phyloP scores from a whole-genome alignment of 2,888 invertebrate species.

The Nephrotoma appendiculata region DNA sequence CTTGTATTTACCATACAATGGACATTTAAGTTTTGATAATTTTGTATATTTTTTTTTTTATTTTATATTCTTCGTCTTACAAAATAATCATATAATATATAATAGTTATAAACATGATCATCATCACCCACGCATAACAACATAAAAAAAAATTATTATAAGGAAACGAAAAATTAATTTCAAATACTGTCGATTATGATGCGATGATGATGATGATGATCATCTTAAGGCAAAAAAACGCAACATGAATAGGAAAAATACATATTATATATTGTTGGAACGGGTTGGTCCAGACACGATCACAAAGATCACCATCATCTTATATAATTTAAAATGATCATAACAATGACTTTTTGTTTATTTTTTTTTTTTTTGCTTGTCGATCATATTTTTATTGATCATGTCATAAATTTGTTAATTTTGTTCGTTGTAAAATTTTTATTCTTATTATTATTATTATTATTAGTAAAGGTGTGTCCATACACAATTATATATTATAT shows the following conservation, averaged over 20 bases:
- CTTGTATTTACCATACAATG: neutral
- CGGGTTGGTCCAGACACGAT: neutral
- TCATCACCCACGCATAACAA: neutral
- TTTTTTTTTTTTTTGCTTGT: neutral
- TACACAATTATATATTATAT: neutral
- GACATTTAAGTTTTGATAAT: neutral
- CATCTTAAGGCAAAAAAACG: neutral
- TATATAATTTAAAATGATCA: neutral
- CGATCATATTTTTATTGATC: neutral
- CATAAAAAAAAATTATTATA: neutral
- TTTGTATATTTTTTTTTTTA: neutral
- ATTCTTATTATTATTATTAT: neutral
- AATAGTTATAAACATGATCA: neutral
- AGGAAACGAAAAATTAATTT: neutral
- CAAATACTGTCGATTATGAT: neutral
- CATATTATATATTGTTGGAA: neutral
- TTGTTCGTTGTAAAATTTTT: neutral
- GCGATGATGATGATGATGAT: neutral
- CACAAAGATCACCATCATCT: neutral
- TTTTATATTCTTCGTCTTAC: neutral
- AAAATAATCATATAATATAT: neutral
- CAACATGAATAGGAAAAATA: neutral
- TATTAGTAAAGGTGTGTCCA: neutral
- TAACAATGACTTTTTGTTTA: neutral
- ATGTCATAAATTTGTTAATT: neutral